Conservation (phyloP, 2,888 invertebrate genomes). For the Ophraella communa region DNA sequence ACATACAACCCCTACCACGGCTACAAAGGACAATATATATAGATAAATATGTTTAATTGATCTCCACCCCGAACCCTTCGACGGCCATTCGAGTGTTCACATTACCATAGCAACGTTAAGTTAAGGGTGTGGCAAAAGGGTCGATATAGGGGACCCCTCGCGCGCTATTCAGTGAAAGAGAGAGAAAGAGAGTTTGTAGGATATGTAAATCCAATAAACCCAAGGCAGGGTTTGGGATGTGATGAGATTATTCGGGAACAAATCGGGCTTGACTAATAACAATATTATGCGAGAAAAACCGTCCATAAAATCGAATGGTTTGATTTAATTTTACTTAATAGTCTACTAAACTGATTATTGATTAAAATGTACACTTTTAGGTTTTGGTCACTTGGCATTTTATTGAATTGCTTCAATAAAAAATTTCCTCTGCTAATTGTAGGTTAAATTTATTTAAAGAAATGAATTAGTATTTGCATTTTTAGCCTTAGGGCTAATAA, state of each 20-base stretch:
- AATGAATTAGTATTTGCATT: too few relatives aligned
- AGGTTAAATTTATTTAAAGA: too few relatives aligned
- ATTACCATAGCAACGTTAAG: constrained; percentile 51
- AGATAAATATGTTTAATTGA: too few relatives aligned
- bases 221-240: constrained; percentile 55
- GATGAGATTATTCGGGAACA: constrained; percentile 57
- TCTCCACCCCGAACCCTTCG: constrained; percentile 34
- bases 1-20: constrained; percentile 16
- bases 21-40: constrained; percentile 7
- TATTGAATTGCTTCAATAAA: too few relatives aligned
- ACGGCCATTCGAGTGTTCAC: constrained; percentile 53
- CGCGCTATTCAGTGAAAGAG: constrained; percentile 25
- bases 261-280: constrained; percentile 55
- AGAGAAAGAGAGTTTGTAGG: constrained; percentile 28
- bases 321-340: too few relatives aligned
- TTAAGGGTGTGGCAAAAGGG: constrained; percentile 52
- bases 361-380: too few relatives aligned
- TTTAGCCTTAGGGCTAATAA: too few relatives aligned
- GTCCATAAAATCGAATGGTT: too few relatives aligned
- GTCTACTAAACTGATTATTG: too few relatives aligned
- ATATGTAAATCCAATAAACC: constrained; percentile 57
- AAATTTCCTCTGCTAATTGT: too few relatives aligned
- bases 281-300: constrained; percentile 42
- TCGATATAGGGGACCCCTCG: constrained; percentile 42
- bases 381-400: too few relatives aligned